Evolutionary conservation across 2,797 vertebrate genomes (phyloP).

Genomic region (Furcifer pardalis): DNA sequence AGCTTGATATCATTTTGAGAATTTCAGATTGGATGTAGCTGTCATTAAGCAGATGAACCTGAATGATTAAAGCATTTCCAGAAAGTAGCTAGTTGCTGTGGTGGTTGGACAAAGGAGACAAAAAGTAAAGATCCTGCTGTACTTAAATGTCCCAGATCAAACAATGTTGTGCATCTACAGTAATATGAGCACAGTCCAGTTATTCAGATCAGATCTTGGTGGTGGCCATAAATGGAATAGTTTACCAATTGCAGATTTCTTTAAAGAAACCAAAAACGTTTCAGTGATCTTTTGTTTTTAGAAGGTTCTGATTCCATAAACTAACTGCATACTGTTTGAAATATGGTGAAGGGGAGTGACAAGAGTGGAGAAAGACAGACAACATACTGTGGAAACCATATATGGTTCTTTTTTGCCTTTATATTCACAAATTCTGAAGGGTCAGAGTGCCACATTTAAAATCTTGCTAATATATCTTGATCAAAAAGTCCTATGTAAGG

Average conservation of each 20-base stretch:
- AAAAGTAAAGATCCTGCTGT: not conserved
- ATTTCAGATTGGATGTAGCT: not conserved
- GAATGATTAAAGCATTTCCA: not conserved
- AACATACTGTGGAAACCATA: not conserved
- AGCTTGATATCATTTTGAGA: not conserved
- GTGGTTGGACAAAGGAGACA: not conserved
- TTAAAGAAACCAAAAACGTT: not conserved
- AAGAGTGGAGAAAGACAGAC: not conserved
- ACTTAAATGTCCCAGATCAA: not conserved
- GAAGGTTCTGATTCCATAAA: not conserved
- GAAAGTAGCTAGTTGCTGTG: not conserved
- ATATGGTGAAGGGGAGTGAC: not conserved
- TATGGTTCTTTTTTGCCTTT: not conserved
- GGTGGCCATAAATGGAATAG: not conserved
- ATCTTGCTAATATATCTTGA: constrained; percentile 1
- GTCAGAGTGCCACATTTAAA: not conserved
- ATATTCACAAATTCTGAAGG: not conserved
- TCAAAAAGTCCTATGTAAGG: not conserved
- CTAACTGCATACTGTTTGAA: not conserved
- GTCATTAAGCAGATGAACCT: not conserved
- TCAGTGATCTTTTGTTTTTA: too few relatives aligned
- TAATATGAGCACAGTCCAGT: too few relatives aligned
- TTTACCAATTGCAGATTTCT: too few relatives aligned
- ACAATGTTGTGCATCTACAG: too few relatives aligned
- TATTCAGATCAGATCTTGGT: not conserved